Evolutionary conservation across 2,888 invertebrate genomes (phyloP).

Genomic region (Tachina grossa): DNA sequence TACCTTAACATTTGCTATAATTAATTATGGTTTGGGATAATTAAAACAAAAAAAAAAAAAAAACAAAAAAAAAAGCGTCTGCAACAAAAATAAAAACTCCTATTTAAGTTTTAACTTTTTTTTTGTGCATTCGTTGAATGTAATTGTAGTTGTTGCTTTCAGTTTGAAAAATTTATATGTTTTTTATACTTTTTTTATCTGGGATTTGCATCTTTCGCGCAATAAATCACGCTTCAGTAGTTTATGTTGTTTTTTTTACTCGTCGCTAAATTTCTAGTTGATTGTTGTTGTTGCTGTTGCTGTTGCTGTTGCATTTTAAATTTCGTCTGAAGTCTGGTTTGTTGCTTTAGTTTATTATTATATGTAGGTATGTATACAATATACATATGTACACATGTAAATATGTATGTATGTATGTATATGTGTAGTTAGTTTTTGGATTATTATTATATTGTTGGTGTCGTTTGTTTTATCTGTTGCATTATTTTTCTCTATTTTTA

Average conservation of each 20-base stretch:
- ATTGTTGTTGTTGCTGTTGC: conserved; percentile 7
- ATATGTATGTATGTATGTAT: neutral
- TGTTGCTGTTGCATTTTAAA: conserved; percentile 50
- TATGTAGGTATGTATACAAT: conserved; percentile 66
- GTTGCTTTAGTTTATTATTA: conserved; percentile 74
- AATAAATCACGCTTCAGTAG: conserved; percentile 76
- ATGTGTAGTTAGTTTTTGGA: conserved; percentile 51
- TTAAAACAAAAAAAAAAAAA: conserved; percentile 54
- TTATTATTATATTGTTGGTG: conserved; percentile 29
- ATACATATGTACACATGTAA: conserved; percentile 72
- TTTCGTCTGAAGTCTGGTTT: conserved; percentile 57
- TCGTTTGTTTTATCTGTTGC: conserved; percentile 42
- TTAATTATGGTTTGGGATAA: conserved; percentile 67
- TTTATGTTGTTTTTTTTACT: conserved; percentile 66
- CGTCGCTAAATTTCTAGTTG: conserved; percentile 53
- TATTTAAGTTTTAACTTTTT: conserved; percentile 37
- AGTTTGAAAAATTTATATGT: conserved; percentile 70
- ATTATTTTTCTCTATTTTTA: conserved; percentile 1
- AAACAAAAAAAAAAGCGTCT: conserved; percentile 3
- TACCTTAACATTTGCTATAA: conserved; percentile 52
- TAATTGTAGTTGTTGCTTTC: conserved; percentile 41
- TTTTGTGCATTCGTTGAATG: conserved; percentile 21
- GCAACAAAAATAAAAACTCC: neutral
- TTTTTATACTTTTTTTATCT: conserved; percentile 73
- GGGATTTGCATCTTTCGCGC: conserved; percentile 76